Conservation (phyloP, 1,140 invertebrate genomes). For the Drosophila kohkoa region DNA sequence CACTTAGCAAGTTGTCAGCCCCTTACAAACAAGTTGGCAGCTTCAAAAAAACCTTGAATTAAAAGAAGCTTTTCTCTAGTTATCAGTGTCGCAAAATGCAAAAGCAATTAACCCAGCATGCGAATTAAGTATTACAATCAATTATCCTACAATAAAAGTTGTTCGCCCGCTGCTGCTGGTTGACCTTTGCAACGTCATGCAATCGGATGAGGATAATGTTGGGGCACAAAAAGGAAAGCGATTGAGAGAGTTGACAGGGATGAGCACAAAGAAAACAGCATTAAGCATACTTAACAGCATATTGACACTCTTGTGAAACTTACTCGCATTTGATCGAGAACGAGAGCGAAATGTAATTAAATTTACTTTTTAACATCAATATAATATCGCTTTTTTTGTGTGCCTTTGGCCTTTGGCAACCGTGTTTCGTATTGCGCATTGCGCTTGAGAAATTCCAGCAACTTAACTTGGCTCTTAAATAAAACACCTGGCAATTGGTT, state of each 20-base stretch:
- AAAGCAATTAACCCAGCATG: neutral
- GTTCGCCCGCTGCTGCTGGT: neutral
- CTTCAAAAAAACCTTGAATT: too few species aligned
- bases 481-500: slow-evolving; percentile 72
- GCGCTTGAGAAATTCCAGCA: slow-evolving; percentile 23
- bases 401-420: slow-evolving; percentile 5
- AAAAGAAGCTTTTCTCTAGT: too few species aligned
- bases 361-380: slow-evolving; percentile 26
- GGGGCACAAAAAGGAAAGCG: neutral
- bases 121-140: neutral
- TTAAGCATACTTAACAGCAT: neutral
- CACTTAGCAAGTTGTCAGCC: too few species aligned
- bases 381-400: neutral
- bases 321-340: neutral
- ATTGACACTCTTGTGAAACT: neutral
- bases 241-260: neutral
- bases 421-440: neutral
- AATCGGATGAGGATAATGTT: neutral
- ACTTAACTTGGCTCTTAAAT: slow-evolving; percentile 49
- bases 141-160: neutral
- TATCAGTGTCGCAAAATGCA: too few species aligned
- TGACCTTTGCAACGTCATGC: neutral
- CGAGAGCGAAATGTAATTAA: slow-evolving; percentile 35
- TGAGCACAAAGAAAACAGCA: neutral
- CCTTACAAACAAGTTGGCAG: neutral